Evolutionary conservation across 2,888 invertebrate species (phyloP).

Genomic region (Phaonia tiefii): DNA sequence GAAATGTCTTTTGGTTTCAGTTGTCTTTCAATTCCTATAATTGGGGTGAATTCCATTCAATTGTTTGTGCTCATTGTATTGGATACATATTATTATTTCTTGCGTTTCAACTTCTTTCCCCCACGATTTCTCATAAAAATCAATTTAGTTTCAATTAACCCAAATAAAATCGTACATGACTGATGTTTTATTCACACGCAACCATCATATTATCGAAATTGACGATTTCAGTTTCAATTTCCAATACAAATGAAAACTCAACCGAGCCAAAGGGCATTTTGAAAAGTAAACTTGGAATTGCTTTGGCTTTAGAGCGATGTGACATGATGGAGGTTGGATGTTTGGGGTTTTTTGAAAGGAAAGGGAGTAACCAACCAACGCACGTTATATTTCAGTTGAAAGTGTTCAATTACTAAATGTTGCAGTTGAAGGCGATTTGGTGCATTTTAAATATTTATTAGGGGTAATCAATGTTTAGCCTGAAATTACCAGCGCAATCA

Average conservation of each 20-base stretch:
- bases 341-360: no score
- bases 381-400: background rate
- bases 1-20: background rate
- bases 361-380: no score
- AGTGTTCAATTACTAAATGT: slow-evolving; percentile 2
- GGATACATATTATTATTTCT: background rate
- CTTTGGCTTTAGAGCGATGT: background rate
- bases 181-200: slow-evolving; percentile 66
- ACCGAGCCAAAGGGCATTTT: slow-evolving; percentile 30
- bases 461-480: no score
- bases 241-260: background rate
- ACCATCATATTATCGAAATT: slow-evolving; percentile 51
- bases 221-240: slow-evolving; percentile 17
- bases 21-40: slow-evolving; percentile 32
- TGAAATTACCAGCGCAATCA: no score
- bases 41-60: slow-evolving; percentile 32
- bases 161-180: slow-evolving; percentile 55
- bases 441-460: no score
- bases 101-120: slow-evolving; percentile 19
- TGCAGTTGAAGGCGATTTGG: background rate
- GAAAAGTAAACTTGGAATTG: background rate
- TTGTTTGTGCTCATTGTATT: background rate
- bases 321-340: no score
- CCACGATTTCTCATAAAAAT: slow-evolving; percentile 52
- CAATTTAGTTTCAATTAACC: slow-evolving; percentile 67